A percentile compares a stretch with the other conserved stretches of the same genome.
Evolutionary conservation across 2,888 invertebrate species (phyloP).

Genomic region (Brachypalpus laphriformis): DNA sequence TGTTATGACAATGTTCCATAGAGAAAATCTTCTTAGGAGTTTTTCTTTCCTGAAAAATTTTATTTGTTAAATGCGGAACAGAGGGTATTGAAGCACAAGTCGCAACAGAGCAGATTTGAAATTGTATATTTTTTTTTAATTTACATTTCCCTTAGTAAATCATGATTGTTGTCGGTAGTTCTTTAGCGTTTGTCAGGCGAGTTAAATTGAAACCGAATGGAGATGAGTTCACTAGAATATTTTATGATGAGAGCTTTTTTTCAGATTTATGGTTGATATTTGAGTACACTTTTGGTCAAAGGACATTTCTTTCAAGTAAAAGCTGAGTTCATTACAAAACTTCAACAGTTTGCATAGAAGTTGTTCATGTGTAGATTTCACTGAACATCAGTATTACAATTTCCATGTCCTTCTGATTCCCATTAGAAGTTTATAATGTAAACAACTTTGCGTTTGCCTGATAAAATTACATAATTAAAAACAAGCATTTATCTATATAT

Average conservation of each 20-base stretch:
- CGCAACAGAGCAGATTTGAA: conserved; percentile 22
- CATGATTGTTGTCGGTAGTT: conserved; percentile 2
- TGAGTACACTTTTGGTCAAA: background rate
- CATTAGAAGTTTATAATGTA: too few relatives aligned
- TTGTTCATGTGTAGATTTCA: too few relatives aligned
- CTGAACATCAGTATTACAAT: too few relatives aligned
- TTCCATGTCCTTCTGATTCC: too few relatives aligned
- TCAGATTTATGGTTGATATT: background rate
- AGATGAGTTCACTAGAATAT: background rate
- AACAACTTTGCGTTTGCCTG: too few relatives aligned
- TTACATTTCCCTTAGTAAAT: conserved; percentile 6
- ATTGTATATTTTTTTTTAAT: conserved; percentile 6
- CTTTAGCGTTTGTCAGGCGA: conserved; percentile 10
- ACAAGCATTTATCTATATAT: background rate
- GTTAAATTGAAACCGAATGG: background rate
- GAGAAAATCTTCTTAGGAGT: background rate
- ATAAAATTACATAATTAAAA: background rate
- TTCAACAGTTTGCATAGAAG: background rate
- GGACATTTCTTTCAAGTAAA: background rate
- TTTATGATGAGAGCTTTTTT: background rate
- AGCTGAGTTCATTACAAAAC: background rate
- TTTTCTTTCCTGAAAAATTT: background rate
- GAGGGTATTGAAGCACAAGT: conserved; percentile 8
- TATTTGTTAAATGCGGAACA: conserved; percentile 4
- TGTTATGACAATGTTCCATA: background rate